phyloP scores from a whole-genome alignment of 1,140 invertebrate genomes.

The Drosophila gunungcola region DNA sequence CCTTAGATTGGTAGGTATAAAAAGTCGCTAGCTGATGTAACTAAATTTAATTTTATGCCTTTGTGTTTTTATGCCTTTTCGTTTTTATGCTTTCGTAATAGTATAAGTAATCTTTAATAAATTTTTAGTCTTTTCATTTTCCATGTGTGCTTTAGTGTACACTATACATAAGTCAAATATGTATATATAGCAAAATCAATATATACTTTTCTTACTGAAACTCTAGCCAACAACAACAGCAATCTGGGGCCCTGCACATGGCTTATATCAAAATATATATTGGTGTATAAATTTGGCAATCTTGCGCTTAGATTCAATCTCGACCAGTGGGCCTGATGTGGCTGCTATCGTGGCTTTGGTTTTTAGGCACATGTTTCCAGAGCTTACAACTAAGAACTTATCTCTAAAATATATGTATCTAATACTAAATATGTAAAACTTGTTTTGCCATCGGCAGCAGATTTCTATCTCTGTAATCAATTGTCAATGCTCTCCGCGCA shows the following conservation, averaged over 20 bases:
- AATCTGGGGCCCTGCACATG: conserved; percentile 22
- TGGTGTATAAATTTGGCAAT: conserved; percentile 67
- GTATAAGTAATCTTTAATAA: conserved; percentile 62
- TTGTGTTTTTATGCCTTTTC: conserved; percentile 20
- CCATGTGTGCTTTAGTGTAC: conserved; percentile 81
- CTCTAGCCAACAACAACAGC: conserved; percentile 40
- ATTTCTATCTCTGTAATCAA: conserved; percentile 36
- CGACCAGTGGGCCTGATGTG: conserved; percentile 15
- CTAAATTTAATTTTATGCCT: conserved; percentile 67
- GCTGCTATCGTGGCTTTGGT: conserved; percentile 46
- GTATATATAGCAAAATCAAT: conserved; percentile 77
- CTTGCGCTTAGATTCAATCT: conserved; percentile 49
- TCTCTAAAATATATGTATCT: conserved; percentile 56
- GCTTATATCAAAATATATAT: conserved; percentile 49
- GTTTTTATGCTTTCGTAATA: conserved; percentile 37
- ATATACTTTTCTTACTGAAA: conserved; percentile 68
- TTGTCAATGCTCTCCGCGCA: conserved; percentile 94
- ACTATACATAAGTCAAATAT: conserved; percentile 75
- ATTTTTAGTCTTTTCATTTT: conserved; percentile 84
- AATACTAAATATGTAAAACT: conserved; percentile 78
- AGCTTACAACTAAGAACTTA: conserved; percentile 73
- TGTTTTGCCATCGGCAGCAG: conserved; percentile 25
- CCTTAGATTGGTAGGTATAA: conserved; percentile 47
- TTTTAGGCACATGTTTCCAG: conserved; percentile 81
- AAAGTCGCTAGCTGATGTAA: conserved; percentile 61